Evolutionary conservation across 2,113 vertebrate genomes (phyloP).

Genomic region (Lepus europaeus): DNA sequence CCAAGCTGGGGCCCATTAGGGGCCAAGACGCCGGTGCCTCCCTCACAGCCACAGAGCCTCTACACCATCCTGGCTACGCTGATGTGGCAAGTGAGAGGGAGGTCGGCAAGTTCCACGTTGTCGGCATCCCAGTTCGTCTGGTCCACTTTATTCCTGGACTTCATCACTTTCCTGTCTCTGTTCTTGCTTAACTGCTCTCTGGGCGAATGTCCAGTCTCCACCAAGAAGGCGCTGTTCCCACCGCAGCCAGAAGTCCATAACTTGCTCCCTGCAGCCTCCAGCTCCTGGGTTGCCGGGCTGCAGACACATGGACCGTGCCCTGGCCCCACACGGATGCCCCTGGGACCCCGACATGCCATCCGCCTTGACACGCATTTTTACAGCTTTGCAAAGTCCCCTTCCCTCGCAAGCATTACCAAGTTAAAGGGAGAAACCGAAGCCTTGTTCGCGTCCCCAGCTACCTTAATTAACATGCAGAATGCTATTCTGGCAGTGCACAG

Average conservation of each 20-base stretch:
- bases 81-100: conserved; percentile 22
- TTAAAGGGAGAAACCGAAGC: conserved; percentile 58
- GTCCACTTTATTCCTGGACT: conserved; percentile 21
- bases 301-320: not conserved
- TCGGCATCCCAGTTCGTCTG: not conserved
- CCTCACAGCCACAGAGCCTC: not conserved
- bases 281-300: not conserved
- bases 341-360: not conserved
- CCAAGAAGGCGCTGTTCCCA: conserved; percentile 61
- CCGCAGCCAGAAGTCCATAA: conserved; percentile 72
- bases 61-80: not conserved
- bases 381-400: conserved; percentile 35
- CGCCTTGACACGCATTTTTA: conserved; percentile 6
- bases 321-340: not conserved
- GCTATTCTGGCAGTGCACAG: conserved; percentile 75
- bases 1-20: not conserved
- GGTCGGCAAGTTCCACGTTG: conserved; percentile 58
- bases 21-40: rapidly evolving
- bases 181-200: conserved; percentile 68
- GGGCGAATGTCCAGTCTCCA: not conserved
- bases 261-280: not conserved
- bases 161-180: not conserved
- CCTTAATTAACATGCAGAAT: conserved; percentile 79
- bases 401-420: conserved; percentile 59
- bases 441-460: conserved; percentile 64